These are phyloP conservation scores for Epizoanthus scotinus DNA, from an alignment of 92 coral and sea anemone genomes.

Conservation along the genomic window DNA sequence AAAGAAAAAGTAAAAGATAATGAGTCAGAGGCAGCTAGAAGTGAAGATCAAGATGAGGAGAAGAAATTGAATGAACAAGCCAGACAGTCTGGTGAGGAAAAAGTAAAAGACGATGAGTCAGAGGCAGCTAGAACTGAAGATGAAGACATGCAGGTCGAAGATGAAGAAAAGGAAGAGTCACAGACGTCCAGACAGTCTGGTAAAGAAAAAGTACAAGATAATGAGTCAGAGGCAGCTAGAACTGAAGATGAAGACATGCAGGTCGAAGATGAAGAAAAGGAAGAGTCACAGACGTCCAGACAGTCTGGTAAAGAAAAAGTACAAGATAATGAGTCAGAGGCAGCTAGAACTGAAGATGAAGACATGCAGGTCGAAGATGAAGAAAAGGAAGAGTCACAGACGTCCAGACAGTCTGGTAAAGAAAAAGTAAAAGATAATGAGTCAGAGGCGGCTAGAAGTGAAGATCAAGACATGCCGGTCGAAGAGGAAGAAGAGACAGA, in stretches of 20 bases:
- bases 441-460: not conserved
- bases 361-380: not conserved
- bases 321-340: not conserved
- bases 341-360: not conserved
- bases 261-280: not conserved
- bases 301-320: too few species aligned
- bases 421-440: not conserved
- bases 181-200: not conserved
- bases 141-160: too few species aligned
- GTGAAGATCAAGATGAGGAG: slow-evolving; percentile 5
- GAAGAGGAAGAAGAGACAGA: not conserved
- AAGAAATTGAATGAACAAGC: too few species aligned
- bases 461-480: not conserved
- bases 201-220: not conserved
- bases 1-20: too few species aligned
- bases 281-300: not conserved
- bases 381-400: not conserved
- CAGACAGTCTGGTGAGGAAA: too few species aligned
- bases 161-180: not conserved
- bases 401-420: too few species aligned
- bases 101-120: too few species aligned
- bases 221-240: not conserved
- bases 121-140: too few species aligned
- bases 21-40: not conserved
- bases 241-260: not conserved